A percentile compares a stretch with the other conserved stretches of the same genome.
phyloP scores from a whole-genome alignment of 1,140 invertebrate species.

The Hyposmocoma kahamanoa region DNA sequence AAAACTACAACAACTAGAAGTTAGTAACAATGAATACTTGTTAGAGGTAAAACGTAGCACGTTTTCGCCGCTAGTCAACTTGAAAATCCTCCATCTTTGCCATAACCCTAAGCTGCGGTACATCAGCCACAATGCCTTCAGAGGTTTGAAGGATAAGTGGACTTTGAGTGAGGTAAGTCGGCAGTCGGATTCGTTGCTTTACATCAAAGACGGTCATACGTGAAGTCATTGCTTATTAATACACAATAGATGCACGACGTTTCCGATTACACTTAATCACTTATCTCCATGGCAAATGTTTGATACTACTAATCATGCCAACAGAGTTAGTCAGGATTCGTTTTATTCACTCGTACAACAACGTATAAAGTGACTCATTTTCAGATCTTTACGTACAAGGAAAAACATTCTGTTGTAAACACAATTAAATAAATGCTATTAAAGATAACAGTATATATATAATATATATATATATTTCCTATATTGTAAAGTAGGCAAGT shows the following conservation, averaged over 20 bases:
- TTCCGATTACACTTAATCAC: no score
- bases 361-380: no score
- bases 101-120: conserved; percentile 66
- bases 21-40: conserved; percentile 72
- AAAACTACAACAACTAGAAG: conserved; percentile 72
- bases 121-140: conserved; percentile 73
- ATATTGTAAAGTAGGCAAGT: no score
- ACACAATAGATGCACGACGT: no score
- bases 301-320: no score
- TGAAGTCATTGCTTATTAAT: no score
- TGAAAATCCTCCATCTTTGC: conserved; percentile 69
- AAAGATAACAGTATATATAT: neutral
- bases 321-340: no score
- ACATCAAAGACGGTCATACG: no score
- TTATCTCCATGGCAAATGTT: no score
- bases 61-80: conserved; percentile 68
- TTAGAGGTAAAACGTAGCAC: conserved; percentile 70
- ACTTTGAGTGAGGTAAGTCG: conserved; percentile 70
- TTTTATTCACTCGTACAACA: no score
- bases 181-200: neutral
- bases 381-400: neutral
- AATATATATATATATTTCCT: no score
- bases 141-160: conserved; percentile 62
- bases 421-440: conserved; percentile 2
- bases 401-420: neutral